Evolutionary conservation across 2,797 vertebrate species (phyloP), one percentile per base, ranked within the genome.

Genomic region (Sebastes minor): DNA sequence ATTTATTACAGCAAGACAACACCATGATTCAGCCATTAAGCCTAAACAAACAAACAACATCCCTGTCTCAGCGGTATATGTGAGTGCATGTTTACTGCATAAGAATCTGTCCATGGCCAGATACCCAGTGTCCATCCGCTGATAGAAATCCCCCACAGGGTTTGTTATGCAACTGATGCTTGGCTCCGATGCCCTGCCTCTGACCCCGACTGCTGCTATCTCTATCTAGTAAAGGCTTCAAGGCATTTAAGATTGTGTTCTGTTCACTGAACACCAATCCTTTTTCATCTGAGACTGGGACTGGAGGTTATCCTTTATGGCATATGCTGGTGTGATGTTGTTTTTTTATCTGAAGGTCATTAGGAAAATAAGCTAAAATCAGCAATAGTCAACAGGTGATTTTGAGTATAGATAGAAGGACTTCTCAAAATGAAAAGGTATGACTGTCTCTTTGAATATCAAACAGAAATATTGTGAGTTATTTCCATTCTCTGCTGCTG

Each of bases 161-260:
- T 84, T 84, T 86, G 88, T 94, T 93, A 91, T 90, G 83, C 80
- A 94, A 93, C 89, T 86, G 91, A 93, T 89, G 69, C 53, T 79
- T 57, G 61, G 33, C 74, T 71, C 66, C 74, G 92, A 93, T 92
- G 91, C 60, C 90, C 90, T 74, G 61, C 49, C 30, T 80, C 79
- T 93, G 92, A 93, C 90, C 89, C 84, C 27, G n/a, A 20, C 74
- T 71, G 69, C 61, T 62, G 79, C 78, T 83, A 76, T 88, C 78
- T 76, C 62, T 67, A 8, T 78, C 73, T 63, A 55, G 49, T 69
- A 52, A 83, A 81, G 27, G 23, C 80, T 78, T 71, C 35, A 64
- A 84, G 35, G 80, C 71, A 61, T 80, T 78, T 66, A 65, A 70
- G 68, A 23, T 42, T 74, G 38, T 73, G 35, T 73, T 32, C 72